These are phyloP conservation scores for Chrysolina oricalcia DNA, from an alignment of 2,888 invertebrate genomes.

Conservation along the genomic window DNA sequence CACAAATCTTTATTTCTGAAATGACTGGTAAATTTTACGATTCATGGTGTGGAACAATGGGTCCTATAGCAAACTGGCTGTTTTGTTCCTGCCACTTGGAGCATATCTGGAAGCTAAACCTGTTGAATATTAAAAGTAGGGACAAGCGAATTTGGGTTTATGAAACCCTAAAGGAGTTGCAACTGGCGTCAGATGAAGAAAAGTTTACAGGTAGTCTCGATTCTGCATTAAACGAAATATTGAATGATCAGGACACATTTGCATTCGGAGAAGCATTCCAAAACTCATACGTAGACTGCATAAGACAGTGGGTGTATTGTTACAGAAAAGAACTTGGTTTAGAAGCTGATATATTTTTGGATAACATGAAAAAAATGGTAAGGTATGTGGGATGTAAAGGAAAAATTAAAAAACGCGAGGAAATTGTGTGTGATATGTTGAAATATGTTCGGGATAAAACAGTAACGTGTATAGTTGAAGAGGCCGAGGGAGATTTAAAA, in stretches of 20 bases:
- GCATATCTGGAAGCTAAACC: constrained; percentile 13
- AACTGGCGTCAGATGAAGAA: constrained; percentile 2
- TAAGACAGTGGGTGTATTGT: constrained; percentile 22
- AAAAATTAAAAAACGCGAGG: constrained; percentile 18
- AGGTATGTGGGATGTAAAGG: neutral
- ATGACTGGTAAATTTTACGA: constrained; percentile 21
- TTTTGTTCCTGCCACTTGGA: constrained; percentile 14
- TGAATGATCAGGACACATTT: constrained; percentile 3
- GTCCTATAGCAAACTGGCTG: constrained; percentile 7
- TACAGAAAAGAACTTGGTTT: constrained; percentile 15
- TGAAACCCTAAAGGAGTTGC: constrained; percentile 2
- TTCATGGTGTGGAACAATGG: constrained; percentile 4
- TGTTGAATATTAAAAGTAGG: neutral
- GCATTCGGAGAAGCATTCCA: constrained; percentile 20
- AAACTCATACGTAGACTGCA: constrained; percentile 10
- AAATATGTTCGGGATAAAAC: constrained; percentile 15
- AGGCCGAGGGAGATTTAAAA: constrained; percentile 15
- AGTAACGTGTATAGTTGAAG: constrained; percentile 13
- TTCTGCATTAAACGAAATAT: constrained; percentile 14
- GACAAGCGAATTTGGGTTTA: constrained; percentile 17
- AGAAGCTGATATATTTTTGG: constrained; percentile 14
- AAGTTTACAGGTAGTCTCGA: neutral
- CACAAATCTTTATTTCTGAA: constrained; percentile 19
- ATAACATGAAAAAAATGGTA: constrained; percentile 15
- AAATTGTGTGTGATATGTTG: constrained; percentile 13